Percentiles rank a stretch among this genome's conserved stretches.
phyloP scores from a whole-genome alignment of 1,140 invertebrate species.

The Lethrus apterus region DNA sequence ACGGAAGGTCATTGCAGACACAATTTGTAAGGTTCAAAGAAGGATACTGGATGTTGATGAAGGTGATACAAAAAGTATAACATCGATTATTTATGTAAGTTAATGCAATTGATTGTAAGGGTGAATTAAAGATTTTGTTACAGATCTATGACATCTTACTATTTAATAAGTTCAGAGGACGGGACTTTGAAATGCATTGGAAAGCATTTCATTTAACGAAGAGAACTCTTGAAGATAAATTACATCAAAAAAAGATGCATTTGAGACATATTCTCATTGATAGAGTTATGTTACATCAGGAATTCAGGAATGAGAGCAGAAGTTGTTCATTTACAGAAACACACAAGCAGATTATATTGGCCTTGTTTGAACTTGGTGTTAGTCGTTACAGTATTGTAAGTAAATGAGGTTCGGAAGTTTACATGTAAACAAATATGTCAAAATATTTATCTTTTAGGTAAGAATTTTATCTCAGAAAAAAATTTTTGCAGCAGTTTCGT shows the following conservation, averaged over 20 bases:
- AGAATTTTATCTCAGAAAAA: slow-evolving; percentile 55
- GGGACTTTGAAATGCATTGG: slow-evolving; percentile 48
- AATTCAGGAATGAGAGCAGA: slow-evolving; percentile 46
- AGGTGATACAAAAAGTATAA: slow-evolving; percentile 70
- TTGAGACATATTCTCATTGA: slow-evolving; percentile 59
- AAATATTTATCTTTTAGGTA: slow-evolving; percentile 41
- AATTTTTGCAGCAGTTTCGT: slow-evolving; percentile 45
- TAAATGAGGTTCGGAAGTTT: no score
- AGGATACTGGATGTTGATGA: slow-evolving; percentile 54
- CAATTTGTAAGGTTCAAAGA: slow-evolving; percentile 49
- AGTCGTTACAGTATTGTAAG: slow-evolving; percentile 62
- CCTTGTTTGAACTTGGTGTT: slow-evolving; percentile 57
- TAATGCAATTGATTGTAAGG: slow-evolving; percentile 11
- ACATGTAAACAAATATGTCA: slow-evolving; percentile 1
- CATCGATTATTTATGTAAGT: slow-evolving; percentile 47
- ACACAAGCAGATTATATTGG: slow-evolving; percentile 53
- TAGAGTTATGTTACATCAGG: slow-evolving; percentile 59
- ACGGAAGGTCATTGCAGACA: slow-evolving; percentile 46
- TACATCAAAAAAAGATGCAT: slow-evolving; percentile 53
- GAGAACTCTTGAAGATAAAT: slow-evolving; percentile 52
- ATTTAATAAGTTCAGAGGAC: slow-evolving; percentile 47
- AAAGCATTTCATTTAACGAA: slow-evolving; percentile 55
- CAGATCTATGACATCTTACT: slow-evolving; percentile 56
- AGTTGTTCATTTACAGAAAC: slow-evolving; percentile 46
- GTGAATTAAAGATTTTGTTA: slow-evolving; percentile 20